These are phyloP conservation scores for Drosophila atroscutellata DNA, from an alignment of 2,888 invertebrate genomes.

Conservation along the genomic window DNA sequence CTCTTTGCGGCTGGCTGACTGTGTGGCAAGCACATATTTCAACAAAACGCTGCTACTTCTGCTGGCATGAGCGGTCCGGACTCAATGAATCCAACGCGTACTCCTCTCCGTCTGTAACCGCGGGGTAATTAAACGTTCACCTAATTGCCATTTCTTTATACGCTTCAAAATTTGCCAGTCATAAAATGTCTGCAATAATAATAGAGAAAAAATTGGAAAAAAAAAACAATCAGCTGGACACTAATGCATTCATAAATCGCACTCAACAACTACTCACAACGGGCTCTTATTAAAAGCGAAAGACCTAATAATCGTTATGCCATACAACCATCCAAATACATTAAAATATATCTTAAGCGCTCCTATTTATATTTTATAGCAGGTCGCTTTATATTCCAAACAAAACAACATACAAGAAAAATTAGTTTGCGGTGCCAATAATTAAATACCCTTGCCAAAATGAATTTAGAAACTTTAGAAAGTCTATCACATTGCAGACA, in stretches of 20 bases:
- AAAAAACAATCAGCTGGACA: conserved; percentile 35
- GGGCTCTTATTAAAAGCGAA: conserved; percentile 21
- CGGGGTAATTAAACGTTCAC: conserved; percentile 64
- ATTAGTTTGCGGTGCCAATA: background rate
- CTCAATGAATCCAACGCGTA: conserved; percentile 32
- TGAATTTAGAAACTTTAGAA: background rate
- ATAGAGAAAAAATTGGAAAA: conserved; percentile 13
- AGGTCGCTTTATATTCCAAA: conserved; percentile 25
- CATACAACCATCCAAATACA: conserved; percentile 31
- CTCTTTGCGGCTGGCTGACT: conserved; percentile 6
- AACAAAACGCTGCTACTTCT: conserved; percentile 20
- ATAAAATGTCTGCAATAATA: conserved; percentile 47
- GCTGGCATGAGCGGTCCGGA: conserved; percentile 28
- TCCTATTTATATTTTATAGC: conserved; percentile 62
- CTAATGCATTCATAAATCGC: conserved; percentile 74
- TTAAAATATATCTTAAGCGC: conserved; percentile 54
- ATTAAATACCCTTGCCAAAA: conserved; percentile 23
- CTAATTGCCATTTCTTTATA: conserved; percentile 69
- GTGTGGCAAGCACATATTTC: conserved; percentile 12
- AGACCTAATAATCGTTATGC: conserved; percentile 9
- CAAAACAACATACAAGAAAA: background rate
- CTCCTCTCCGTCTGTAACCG: conserved; percentile 14
- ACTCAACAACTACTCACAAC: conserved; percentile 12
- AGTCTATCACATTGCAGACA: background rate
- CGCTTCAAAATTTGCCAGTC: conserved; percentile 61